phyloP scores from a whole-genome alignment of 1,140 invertebrate genomes.

The Aplysia californica region DNA sequence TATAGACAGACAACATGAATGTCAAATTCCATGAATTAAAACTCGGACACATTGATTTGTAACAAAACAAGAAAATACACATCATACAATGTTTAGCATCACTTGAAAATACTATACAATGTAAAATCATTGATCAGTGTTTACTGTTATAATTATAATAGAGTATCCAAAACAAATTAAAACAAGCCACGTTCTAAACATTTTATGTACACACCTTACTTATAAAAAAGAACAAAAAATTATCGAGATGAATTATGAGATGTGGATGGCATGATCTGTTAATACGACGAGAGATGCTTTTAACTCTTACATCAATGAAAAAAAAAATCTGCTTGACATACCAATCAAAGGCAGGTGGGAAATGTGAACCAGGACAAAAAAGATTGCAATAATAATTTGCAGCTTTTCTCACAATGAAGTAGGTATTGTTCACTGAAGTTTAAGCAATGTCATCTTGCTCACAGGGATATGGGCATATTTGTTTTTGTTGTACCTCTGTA shows the following conservation, averaged over 20 bases:
- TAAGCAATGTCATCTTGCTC: too few species aligned
- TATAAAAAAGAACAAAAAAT: neutral
- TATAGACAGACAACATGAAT: neutral
- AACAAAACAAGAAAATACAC: neutral
- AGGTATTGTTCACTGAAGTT: too few species aligned
- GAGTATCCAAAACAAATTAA: neutral
- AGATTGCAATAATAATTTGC: too few species aligned
- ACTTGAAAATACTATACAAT: neutral
- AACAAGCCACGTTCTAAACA: neutral
- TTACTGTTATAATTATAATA: neutral
- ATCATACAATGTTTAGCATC: neutral
- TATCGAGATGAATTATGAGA: neutral
- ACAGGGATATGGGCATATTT: too few species aligned
- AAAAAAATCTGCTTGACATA: too few species aligned
- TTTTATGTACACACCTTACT: neutral
- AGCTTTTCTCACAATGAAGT: too few species aligned
- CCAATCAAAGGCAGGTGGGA: too few species aligned
- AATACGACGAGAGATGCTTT: too few species aligned
- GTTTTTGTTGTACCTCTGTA: too few species aligned
- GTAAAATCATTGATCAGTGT: neutral
- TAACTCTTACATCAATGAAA: too few species aligned
- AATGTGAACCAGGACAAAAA: too few species aligned
- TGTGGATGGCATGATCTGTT: neutral
- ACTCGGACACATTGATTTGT: neutral
- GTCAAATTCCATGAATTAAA: neutral